Percentiles rank a stretch among this genome's conserved stretches.
Conservation (phyloP, 2,113 vertebrate genomes). For the Sprattus sprattus region DNA sequence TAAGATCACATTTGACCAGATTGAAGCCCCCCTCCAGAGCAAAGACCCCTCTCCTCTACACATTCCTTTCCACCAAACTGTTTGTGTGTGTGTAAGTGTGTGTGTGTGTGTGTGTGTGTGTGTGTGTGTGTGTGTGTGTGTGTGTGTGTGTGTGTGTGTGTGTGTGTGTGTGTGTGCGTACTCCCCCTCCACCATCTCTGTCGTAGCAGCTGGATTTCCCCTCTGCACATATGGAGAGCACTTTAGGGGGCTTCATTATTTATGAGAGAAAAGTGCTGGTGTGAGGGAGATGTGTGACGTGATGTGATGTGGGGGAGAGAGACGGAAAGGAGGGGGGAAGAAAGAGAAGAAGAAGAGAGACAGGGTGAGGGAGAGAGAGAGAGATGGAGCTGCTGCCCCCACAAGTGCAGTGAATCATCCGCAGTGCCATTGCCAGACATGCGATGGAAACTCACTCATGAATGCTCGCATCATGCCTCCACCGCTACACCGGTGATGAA, state of each 20-base stretch:
- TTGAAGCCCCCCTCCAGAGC: background rate
- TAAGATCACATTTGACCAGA: background rate
- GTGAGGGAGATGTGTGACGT: background rate
- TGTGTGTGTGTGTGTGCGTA: background rate
- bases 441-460: constrained; percentile 28
- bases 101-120: background rate
- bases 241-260: constrained; percentile 9
- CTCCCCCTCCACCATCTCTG: background rate
- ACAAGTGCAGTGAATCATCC: constrained; percentile 27
- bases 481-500: background rate
- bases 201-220: constrained; percentile 7
- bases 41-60: background rate
- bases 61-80: background rate
- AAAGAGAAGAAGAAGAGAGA: background rate
- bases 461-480: constrained; percentile 28
- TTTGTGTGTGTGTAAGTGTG: background rate
- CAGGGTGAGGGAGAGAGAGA: background rate
- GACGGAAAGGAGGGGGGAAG: background rate
- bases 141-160: background rate
- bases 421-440: constrained; percentile 36
- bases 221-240: background rate
- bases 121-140: background rate
- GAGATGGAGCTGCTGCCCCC: background rate
- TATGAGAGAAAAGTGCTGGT: background rate
- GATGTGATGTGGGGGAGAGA: background rate